Evolutionary conservation across 2,113 vertebrate species (phyloP).

Genomic region (Acinonyx jubatus): DNA sequence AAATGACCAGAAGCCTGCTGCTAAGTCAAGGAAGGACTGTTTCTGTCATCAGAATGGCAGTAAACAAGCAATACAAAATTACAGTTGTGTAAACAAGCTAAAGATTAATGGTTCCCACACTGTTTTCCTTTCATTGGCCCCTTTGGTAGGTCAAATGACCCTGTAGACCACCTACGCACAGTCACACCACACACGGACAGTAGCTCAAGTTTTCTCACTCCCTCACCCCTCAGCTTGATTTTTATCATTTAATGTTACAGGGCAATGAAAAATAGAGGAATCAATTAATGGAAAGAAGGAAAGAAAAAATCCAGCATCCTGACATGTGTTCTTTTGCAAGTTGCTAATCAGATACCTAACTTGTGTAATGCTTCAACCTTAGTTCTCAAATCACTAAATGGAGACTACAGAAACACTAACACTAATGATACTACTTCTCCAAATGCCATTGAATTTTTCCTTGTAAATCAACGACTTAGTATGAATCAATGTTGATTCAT

Average conservation of each 20-base stretch:
- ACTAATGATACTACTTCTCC: not conserved
- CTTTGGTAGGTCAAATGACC: constrained; percentile 51
- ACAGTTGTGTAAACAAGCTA: constrained; percentile 62
- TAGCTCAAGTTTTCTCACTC: not conserved
- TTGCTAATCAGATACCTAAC: too few species aligned
- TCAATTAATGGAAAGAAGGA: not conserved
- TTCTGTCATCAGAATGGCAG: not conserved
- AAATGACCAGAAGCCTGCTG: not conserved
- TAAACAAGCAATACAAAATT: not conserved
- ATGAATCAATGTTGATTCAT: not conserved
- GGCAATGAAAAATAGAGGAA: not conserved
- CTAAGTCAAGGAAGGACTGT: not conserved
- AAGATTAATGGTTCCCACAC: not conserved
- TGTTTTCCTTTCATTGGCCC: constrained; percentile 68
- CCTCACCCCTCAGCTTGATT: not conserved
- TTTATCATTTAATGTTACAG: not conserved
- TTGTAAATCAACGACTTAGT: not conserved
- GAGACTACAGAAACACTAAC: not conserved
- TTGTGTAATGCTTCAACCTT: not conserved
- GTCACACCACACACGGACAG: constrained; percentile 1
- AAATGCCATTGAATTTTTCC: not conserved
- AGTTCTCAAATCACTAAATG: not conserved
- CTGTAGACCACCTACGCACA: constrained; percentile 68
- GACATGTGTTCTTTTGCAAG: not conserved
- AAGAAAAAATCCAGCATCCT: not conserved